These are phyloP conservation scores for Phyllotreta striolata DNA, from an alignment of 2,888 invertebrate species.

Conservation along the genomic window DNA sequence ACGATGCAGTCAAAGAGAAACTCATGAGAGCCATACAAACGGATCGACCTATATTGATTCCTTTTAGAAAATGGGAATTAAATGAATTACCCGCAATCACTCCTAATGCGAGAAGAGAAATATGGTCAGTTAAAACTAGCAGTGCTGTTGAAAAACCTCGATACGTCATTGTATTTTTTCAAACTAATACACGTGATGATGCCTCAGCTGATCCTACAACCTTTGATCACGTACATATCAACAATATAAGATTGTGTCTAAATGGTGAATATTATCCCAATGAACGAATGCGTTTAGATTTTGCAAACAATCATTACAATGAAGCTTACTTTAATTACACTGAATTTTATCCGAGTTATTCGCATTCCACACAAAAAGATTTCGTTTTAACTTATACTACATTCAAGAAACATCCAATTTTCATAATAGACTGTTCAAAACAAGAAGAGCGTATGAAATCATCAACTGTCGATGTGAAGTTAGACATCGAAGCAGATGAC, in stretches of 20 bases:
- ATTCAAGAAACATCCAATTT: conserved; percentile 27
- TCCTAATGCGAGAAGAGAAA: conserved; percentile 26
- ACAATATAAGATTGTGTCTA: conserved; percentile 21
- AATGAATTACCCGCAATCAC: conserved; percentile 35
- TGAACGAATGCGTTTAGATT: conserved; percentile 28
- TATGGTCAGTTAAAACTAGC: conserved; percentile 36
- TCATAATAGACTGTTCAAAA: conserved; percentile 42
- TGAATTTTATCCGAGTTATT: conserved; percentile 30
- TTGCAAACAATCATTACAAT: conserved; percentile 23
- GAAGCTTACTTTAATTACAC: conserved; percentile 32
- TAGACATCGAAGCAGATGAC: conserved; percentile 44
- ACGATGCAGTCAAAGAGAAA: conserved; percentile 32
- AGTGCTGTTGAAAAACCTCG: conserved; percentile 33
- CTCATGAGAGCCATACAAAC: conserved; percentile 31
- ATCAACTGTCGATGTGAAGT: conserved; percentile 42
- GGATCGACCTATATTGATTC: conserved; percentile 33
- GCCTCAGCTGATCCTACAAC: conserved; percentile 23
- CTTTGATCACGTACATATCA: conserved; percentile 29
- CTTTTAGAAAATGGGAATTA: conserved; percentile 39
- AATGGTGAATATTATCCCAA: conserved; percentile 34
- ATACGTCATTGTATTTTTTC: conserved; percentile 35
- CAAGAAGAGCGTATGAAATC: conserved; percentile 44
- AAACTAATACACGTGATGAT: conserved; percentile 22
- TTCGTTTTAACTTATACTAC: conserved; percentile 5
- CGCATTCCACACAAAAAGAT: conserved; percentile 1